Conservation (phyloP, 2,797 vertebrate species). For the Peromyscus nudipes region DNA sequence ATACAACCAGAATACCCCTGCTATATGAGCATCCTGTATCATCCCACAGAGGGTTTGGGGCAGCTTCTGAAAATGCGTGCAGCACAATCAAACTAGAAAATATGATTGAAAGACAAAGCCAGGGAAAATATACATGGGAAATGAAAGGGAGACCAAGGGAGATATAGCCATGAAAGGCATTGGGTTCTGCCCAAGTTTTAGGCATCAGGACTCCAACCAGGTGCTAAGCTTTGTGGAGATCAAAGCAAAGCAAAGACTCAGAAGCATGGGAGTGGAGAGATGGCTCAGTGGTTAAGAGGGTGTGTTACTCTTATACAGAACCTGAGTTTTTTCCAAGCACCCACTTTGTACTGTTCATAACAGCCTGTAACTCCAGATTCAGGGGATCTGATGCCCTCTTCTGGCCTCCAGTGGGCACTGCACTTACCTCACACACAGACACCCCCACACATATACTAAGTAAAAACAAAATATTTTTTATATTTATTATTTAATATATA, state of each 20-base stretch:
- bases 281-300: not conserved
- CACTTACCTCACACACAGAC: not conserved
- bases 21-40: not conserved
- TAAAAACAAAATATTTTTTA: not conserved
- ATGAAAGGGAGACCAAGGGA: not conserved
- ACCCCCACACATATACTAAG: not conserved
- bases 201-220: not conserved
- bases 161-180: not conserved
- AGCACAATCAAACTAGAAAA: conserved; percentile 2
- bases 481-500: no score
- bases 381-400: not conserved
- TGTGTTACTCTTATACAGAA: not conserved
- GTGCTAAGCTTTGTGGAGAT: not conserved
- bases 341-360: not conserved
- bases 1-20: not conserved
- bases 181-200: not conserved
- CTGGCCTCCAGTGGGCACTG: not conserved
- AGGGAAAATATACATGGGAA: not conserved
- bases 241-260: not conserved
- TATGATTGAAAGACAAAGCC: conserved; percentile 56
- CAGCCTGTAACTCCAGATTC: not conserved
- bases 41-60: not conserved
- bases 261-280: not conserved
- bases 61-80: conserved; percentile 19
- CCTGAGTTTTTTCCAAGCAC: not conserved